These are phyloP conservation scores for Drosophila hamatofila DNA, from an alignment of 2,888 invertebrate species.

Conservation along the genomic window DNA sequence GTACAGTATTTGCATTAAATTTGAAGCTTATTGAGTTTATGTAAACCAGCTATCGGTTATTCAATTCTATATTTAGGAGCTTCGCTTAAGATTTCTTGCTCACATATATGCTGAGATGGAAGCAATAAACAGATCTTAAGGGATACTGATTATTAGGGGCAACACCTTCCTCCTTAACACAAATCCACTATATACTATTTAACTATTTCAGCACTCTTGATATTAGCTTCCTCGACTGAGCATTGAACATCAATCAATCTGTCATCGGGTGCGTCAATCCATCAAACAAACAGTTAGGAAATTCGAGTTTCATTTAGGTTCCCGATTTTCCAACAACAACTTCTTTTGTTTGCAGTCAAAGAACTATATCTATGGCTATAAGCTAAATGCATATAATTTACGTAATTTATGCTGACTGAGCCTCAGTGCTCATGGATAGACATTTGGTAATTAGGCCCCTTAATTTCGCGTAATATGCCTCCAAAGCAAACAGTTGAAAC, in stretches of 20 bases:
- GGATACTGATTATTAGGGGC: neutral
- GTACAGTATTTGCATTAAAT: neutral
- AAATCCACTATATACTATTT: neutral
- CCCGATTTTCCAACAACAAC: neutral
- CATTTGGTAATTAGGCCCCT: slow-evolving; percentile 57
- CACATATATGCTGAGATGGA: neutral
- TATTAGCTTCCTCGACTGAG: neutral
- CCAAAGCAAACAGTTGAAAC: slow-evolving; percentile 2
- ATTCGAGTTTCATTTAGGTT: neutral
- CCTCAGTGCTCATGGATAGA: slow-evolving; percentile 26
- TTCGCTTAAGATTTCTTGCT: neutral
- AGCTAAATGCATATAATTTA: neutral
- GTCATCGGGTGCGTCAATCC: neutral
- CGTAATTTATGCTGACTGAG: neutral
- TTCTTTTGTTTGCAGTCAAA: neutral
- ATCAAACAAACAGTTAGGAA: slow-evolving; percentile 1
- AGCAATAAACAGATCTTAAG: too few species aligned
- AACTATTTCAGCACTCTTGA: neutral
- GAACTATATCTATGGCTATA: neutral
- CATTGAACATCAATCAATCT: neutral
- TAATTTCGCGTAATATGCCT: slow-evolving; percentile 2
- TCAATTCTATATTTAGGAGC: too few species aligned
- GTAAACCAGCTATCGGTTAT: too few species aligned
- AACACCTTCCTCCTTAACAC: neutral
- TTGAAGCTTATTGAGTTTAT: too few species aligned